Evolutionary conservation across 2,113 vertebrate species (phyloP), one percentile per base, ranked within the genome.

Genomic region (Corvus cornix): DNA sequence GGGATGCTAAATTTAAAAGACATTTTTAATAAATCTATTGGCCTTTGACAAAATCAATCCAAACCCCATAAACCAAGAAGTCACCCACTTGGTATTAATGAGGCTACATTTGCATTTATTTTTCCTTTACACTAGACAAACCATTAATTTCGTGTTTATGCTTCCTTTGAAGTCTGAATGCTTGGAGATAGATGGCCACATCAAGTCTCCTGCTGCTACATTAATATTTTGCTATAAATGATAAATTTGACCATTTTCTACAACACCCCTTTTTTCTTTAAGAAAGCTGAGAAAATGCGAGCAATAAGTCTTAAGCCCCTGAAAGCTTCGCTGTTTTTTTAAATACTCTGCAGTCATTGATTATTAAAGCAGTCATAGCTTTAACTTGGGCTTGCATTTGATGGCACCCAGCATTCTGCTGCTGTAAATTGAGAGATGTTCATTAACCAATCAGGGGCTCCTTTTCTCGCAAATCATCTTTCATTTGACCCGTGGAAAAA

Each of bases 1-100:
- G 68, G 97, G 97, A 98, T 98, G 97, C 97, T 98, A 98, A 98
- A 98, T 98, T 98, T 97, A 98, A 98, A 98, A 98, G 97, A 98
- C 98, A 98, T 97, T 98, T 98, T 97, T 82, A 98, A 98, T 98
- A 98, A 98, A 98, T 98, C 98, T 98, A 98, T 98, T 98, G 98
- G 98, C 97, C 97, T 98, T 98, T 98, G 98, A 98, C 98, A 98
- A 98, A 98, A 98, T 98, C 98, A 98, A 98, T 98, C 98, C 98
- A 97, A 98, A 98, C 96, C 96, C 97, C 98, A 98, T 98, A 98
- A 98, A 98, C 98, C 98, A 98, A 98, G 97, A 98, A 98, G 98
- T 98, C 98, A 98, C 95, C 98, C 98, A 98, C 98, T 98, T 98
- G 98, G 98, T 98, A 98, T 98, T 98, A 98, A 98, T 98, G 98